Percentiles rank a stretch among this genome's conserved stretches.
Evolutionary conservation across 2,888 invertebrate species (phyloP).

Genomic region (Drosophila anomalata): DNA sequence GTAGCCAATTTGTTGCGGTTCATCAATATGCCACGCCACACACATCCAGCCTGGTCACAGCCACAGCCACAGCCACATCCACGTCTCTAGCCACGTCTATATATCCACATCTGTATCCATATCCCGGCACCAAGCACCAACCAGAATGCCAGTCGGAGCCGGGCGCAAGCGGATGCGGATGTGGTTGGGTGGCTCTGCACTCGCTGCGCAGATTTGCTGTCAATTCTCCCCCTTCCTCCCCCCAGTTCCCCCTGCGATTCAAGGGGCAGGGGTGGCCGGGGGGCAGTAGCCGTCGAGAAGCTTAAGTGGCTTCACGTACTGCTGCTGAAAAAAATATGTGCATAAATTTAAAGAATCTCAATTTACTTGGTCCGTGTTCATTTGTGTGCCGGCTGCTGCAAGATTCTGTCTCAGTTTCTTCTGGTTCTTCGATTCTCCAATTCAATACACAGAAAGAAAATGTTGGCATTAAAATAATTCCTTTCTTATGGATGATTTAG

Average conservation of each 20-base stretch:
- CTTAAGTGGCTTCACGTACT: conserved; percentile 73
- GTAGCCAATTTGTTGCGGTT: conserved; percentile 78
- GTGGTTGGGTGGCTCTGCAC: conserved; percentile 37
- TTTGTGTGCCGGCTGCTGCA: conserved; percentile 57
- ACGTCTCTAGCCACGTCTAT: neutral
- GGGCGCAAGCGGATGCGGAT: conserved; percentile 42
- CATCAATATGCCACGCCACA: conserved; percentile 77
- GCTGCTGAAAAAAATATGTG: conserved; percentile 71
- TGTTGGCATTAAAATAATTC: neutral
- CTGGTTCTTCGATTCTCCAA: conserved; percentile 31
- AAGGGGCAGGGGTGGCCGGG: conserved; percentile 4
- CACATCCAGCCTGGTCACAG: conserved; percentile 37
- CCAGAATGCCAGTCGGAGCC: conserved; percentile 39
- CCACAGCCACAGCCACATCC: conserved; percentile 15
- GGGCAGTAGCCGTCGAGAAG: conserved; percentile 50
- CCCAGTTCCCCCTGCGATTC: conserved; percentile 10
- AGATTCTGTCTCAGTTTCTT: conserved; percentile 13
- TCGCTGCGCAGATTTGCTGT: conserved; percentile 46
- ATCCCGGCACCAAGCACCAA: conserved; percentile 27
- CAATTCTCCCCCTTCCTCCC: conserved; percentile 11
- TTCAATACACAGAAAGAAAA: conserved; percentile 18
- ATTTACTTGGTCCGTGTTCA: conserved; percentile 73
- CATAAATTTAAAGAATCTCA: conserved; percentile 80
- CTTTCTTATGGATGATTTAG: neutral
- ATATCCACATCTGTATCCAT: conserved; percentile 16